Evolutionary conservation across 1,140 invertebrate species (phyloP), one percentile per base, ranked within the genome.

Genomic region (Ooceraea biroi): DNA sequence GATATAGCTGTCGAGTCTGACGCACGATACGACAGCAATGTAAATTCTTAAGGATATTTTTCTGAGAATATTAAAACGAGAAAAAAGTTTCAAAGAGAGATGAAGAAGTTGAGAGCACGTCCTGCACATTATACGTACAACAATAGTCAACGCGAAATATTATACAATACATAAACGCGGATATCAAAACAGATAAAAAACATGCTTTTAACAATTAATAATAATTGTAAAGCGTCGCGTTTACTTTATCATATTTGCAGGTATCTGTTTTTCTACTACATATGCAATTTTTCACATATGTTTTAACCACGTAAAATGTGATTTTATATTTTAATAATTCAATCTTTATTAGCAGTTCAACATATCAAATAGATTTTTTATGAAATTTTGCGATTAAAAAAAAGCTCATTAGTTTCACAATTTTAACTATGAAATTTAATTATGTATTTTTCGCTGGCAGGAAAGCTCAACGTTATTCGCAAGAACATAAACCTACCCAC

Each of bases 21-120:
- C 4, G 25, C 48, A 69, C 17, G 5, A 69, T 50, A 50, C 17
- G 27, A 30, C 66, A 69, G 11, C 25, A 3, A 52, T 71, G 25
- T 36, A 71, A 71, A 71, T 52, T 71, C 50, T 71, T 71, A 4
- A 12, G n/a, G n/a, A 71, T 30, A 71, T 71, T 71, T 71, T 50
- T 36, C 17, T 17, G n/a, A 19, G 10, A 3, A 52, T 52, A 52
- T 71, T 71, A 55, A 27, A 27, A 22, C 8, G 46, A 19, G 46
- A 48, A 25, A 22, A 25, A 19, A 46, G 14, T 22, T 52, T 1
- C 48, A 71, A 22, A 0, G 27, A 71, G n/a, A 71, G 10, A 55
- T 12, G 50, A 71, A 66, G n/a, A 55, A 27, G 0, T 71, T 5
- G 4, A 71, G 46, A 19, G 4, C 11, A 30, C n/a, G 30, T 71